A percentile compares a stretch with the other conserved stretches of the same genome.
These are phyloP conservation scores for Varanus komodoensis DNA, from an alignment of 2,113 vertebrate species.

Conservation along the genomic window DNA sequence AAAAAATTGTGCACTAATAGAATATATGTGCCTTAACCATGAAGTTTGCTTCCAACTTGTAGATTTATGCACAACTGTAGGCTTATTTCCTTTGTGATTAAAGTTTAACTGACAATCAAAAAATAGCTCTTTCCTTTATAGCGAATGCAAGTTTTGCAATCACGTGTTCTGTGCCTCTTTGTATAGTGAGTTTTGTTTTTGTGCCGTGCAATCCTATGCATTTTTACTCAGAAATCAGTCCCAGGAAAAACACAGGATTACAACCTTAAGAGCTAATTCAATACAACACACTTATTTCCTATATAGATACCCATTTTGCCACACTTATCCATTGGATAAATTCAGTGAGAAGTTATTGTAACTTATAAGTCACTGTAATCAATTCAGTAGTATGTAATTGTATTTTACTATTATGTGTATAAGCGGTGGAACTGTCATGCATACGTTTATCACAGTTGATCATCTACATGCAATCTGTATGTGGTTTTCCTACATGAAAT, in stretches of 20 bases:
- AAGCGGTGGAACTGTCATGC: not conserved
- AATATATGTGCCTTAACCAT: conserved; percentile 46
- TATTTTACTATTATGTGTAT: not conserved
- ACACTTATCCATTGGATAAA: not conserved
- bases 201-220: not conserved
- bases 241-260: not conserved
- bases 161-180: not conserved
- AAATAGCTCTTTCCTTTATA: conserved; percentile 66
- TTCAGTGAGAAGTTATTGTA: not conserved
- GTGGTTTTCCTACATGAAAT: not conserved
- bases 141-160: conserved; percentile 63
- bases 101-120: conserved; percentile 71
- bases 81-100: conserved; percentile 66
- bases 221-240: not conserved
- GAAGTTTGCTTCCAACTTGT: conserved; percentile 38
- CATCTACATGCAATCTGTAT: not conserved
- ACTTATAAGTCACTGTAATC: not conserved
- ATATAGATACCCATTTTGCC: not conserved
- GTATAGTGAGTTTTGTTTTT: conserved; percentile 25
- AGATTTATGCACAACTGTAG: conserved; percentile 38
- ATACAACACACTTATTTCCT: not conserved
- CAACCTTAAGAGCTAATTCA: not conserved
- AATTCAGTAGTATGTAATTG: not conserved
- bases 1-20: conserved; percentile 56
- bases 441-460: not conserved